Conservation (phyloP, 2,113 vertebrate genomes). For the Seriola rivoliana region DNA sequence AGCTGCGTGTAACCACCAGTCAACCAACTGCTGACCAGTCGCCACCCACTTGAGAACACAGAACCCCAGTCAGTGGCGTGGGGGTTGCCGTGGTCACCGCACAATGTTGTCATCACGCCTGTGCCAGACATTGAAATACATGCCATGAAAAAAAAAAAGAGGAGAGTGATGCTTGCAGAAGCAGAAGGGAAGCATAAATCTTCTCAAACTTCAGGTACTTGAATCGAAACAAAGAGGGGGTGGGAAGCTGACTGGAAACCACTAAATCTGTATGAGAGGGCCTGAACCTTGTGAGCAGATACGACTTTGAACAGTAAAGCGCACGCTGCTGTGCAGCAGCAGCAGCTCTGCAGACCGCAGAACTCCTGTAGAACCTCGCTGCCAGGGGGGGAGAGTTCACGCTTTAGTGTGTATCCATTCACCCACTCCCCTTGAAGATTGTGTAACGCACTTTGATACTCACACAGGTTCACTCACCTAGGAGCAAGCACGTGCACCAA, state of each 20-base stretch:
- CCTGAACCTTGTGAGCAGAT: conserved; percentile 47
- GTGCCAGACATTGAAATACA: conserved; percentile 21
- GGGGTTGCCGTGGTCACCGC: conserved; percentile 45
- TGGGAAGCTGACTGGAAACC: conserved; percentile 53
- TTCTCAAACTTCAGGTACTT: conserved; percentile 42
- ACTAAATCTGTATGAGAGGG: conserved; percentile 38
- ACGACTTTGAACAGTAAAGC: conserved; percentile 39
- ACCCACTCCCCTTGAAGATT: conserved; percentile 42
- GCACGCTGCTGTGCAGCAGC: conserved; percentile 23
- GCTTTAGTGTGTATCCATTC: conserved; percentile 45
- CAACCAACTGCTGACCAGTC: conserved; percentile 27
- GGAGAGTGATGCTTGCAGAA: conserved; percentile 2
- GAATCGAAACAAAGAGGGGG: conserved; percentile 24
- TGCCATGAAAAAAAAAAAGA: conserved; percentile 7
- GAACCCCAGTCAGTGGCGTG: conserved; percentile 44
- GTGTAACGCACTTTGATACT: conserved; percentile 49
- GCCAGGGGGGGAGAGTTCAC: conserved; percentile 34
- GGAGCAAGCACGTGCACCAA: conserved; percentile 30
- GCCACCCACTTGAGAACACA: conserved; percentile 42
- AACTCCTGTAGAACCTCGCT: conserved; percentile 17
- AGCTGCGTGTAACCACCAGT: conserved; percentile 34
- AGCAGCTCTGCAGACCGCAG: conserved; percentile 28
- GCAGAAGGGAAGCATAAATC: conserved; percentile 28
- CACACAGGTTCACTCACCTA: conserved; percentile 42
- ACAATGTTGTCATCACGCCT: conserved; percentile 29